Base-by-base conservation (phyloP, 2,797 vertebrate genomes). In the Lateolabrax maculatus region DNA sequence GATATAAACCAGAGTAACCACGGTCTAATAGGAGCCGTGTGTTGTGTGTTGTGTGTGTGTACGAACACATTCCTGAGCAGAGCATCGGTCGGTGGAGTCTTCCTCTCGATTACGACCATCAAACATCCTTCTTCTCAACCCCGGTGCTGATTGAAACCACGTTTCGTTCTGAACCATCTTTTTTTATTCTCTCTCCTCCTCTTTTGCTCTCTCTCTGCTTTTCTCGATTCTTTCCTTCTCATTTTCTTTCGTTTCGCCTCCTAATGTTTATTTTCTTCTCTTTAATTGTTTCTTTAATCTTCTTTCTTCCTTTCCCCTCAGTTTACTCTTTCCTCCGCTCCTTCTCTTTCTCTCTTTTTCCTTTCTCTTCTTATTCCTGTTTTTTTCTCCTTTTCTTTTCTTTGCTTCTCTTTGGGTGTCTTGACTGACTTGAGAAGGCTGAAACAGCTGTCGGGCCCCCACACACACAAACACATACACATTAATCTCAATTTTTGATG, bases 11-110 rank as follows among this genome's bases (percentile, higher is more conserved):
- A 88, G 87, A 77, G 81, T 81, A 91, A 94, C 93, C 91, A 78
- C 91, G 88, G 72, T 86, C 81, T 93, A 93, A 95, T 94, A 70
- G 89, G 89, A 92, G 86, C 93, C 80, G 86, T 88, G 89, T 94
- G 93, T 92, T 87, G 88, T 79, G 70, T 69, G 63, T 81, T 80
- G 79, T 85, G 83, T 83, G 75, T 86, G 79, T 81, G 79, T 52
- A 71, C 3, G 68, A 90, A 90, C 79, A 84, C 89, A 93, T 94
- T 93, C 92, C 90, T 83, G 71, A 83, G 81, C 72, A 75, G 76
- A 92, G 89, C 89, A 93, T 93, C 84, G 83, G 81, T 81, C 64
- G 84, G 37, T 65, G 69, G 83, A 89, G 80, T 84, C 83, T 82
- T 75, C 87, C 80, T 89, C 74, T 83, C 81, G 9, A 84, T 88